Percentiles rank a stretch among this genome's conserved stretches.
Conservation (phyloP, 2,113 vertebrate species). For the Pseudorhombus dupliciocellatus region DNA sequence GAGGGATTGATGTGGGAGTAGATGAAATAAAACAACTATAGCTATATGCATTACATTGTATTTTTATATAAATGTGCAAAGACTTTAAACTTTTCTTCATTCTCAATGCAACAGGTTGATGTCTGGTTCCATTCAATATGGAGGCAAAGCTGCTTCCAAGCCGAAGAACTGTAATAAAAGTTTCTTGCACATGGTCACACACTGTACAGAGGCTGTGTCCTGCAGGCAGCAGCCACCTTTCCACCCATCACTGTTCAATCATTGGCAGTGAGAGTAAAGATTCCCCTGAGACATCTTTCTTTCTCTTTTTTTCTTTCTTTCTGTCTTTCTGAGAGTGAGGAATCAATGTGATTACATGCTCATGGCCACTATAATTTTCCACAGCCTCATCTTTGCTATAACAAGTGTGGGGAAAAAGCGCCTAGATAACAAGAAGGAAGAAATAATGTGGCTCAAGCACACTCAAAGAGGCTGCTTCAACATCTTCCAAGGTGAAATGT, state of each 20-base stretch:
- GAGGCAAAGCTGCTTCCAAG: constrained; percentile 16
- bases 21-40: too few relatives aligned
- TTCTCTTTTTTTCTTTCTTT: constrained; percentile 7
- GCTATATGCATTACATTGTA: too few relatives aligned
- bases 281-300: neutral
- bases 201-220: constrained; percentile 16
- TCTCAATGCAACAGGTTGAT: neutral
- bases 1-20: too few relatives aligned
- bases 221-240: constrained; percentile 17
- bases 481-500: constrained; percentile 48
- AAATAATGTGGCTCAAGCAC: constrained; percentile 40
- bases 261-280: constrained; percentile 42
- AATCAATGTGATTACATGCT: neutral
- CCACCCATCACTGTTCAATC: constrained; percentile 41
- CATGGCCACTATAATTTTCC: neutral
- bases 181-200: constrained; percentile 9
- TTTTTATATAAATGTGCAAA: neutral
- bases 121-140: constrained; percentile 26
- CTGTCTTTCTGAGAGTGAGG: neutral
- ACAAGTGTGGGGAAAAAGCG: constrained; percentile 5
- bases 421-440: constrained; percentile 21
- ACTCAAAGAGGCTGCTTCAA: constrained; percentile 10
- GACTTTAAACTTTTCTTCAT: too few relatives aligned
- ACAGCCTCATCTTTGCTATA: constrained; percentile 17
- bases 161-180: constrained; percentile 20